phyloP scores from a whole-genome alignment of 1,140 invertebrate genomes.

The Drosophila sp. region DNA sequence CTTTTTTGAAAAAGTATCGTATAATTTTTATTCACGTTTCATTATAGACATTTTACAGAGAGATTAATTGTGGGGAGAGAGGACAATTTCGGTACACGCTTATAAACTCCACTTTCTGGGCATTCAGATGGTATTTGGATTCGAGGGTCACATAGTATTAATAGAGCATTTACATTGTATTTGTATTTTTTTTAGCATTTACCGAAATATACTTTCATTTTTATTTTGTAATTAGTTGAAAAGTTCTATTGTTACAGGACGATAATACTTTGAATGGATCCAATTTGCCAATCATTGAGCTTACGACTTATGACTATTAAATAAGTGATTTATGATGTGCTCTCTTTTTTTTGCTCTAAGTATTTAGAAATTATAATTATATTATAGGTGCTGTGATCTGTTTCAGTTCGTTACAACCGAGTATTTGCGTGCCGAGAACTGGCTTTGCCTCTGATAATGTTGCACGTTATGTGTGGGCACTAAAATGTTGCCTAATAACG shows the following conservation, averaged over 20 bases:
- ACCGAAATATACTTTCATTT: slow-evolving; percentile 17
- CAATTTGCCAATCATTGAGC: slow-evolving; percentile 60
- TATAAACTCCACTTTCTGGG: slow-evolving; percentile 78
- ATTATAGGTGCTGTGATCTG: slow-evolving; percentile 39
- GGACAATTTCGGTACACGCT: slow-evolving; percentile 65
- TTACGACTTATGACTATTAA: slow-evolving; percentile 79
- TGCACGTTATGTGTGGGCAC: slow-evolving; percentile 82
- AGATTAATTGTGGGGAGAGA: slow-evolving; percentile 12
- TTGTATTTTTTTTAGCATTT: slow-evolving; percentile 13
- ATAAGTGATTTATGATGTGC: slow-evolving; percentile 57
- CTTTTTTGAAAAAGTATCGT: slow-evolving; percentile 51
- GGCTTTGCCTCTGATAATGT: slow-evolving; percentile 84
- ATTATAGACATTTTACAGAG: slow-evolving; percentile 64
- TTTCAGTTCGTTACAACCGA: slow-evolving; percentile 78
- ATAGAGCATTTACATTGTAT: slow-evolving; percentile 6
- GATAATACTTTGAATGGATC: slow-evolving; percentile 71
- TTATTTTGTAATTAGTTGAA: slow-evolving; percentile 33
- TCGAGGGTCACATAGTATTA: slow-evolving; percentile 29
- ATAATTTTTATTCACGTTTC: slow-evolving; percentile 68
- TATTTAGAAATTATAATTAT: slow-evolving; percentile 48
- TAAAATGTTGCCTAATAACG: slow-evolving; percentile 80
- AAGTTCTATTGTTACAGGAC: slow-evolving; percentile 29
- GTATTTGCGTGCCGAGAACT: slow-evolving; percentile 82
- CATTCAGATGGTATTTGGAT: slow-evolving; percentile 32
- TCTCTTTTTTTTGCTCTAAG: slow-evolving; percentile 46